phyloP scores from a whole-genome alignment of 2,888 invertebrate genomes.

The Agrotis ipsilon region DNA sequence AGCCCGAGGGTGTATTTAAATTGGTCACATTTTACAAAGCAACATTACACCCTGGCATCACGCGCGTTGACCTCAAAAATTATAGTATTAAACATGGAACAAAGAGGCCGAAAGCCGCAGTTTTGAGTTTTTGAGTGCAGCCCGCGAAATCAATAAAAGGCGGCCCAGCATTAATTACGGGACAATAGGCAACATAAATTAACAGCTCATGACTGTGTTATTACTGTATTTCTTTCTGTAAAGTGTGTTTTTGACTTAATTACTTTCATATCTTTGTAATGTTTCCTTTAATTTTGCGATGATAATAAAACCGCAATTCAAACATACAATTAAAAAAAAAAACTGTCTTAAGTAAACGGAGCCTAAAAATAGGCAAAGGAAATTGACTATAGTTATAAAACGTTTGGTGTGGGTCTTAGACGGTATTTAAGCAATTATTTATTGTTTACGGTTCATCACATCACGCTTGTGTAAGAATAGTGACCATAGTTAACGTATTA shows the following conservation, averaged over 20 bases:
- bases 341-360: conserved; percentile 52
- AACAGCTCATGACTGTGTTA: conserved; percentile 80
- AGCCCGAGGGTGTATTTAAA: conserved; percentile 73
- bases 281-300: conserved; percentile 66
- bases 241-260: conserved; percentile 73
- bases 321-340: conserved; percentile 27
- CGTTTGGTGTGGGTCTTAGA: conserved; percentile 67
- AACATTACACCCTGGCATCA: conserved; percentile 76
- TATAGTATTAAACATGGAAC: conserved; percentile 79
- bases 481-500: conserved; percentile 85
- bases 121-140: conserved; percentile 69
- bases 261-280: conserved; percentile 62
- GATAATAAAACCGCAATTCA: conserved; percentile 61
- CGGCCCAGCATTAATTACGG: conserved; percentile 76
- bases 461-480: conserved; percentile 79
- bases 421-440: conserved; percentile 76
- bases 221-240: conserved; percentile 77
- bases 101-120: conserved; percentile 77
- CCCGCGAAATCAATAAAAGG: conserved; percentile 77
- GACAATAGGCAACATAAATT: conserved; percentile 78
- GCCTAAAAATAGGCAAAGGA: conserved; percentile 54
- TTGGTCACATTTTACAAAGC: conserved; percentile 78
- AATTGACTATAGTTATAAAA: conserved; percentile 64
- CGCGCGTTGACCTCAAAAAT: conserved; percentile 81
- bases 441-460: conserved; percentile 86